Percentiles rank a stretch among this genome's conserved stretches.
These are phyloP conservation scores for Watsonalla binaria DNA, from an alignment of 2,888 invertebrate species.

Conservation along the genomic window DNA sequence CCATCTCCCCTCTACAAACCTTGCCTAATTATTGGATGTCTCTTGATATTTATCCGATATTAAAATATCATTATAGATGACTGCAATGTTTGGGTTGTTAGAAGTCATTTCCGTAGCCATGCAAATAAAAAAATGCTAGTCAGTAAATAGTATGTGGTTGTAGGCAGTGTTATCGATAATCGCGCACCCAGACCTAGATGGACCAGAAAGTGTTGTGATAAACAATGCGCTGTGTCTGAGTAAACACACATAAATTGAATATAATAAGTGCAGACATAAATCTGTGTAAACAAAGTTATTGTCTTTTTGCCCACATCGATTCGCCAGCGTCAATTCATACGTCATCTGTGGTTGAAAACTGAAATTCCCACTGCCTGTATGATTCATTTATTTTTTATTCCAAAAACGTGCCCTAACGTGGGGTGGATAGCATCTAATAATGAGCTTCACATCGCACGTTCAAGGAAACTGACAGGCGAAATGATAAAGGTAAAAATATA, in stretches of 20 bases:
- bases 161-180: too few relatives aligned
- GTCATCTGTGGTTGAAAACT: neutral
- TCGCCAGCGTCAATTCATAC: neutral
- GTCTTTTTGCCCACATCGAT: neutral
- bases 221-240: neutral
- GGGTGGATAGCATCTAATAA: constrained; percentile 20
- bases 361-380: neutral
- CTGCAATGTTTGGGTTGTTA: too few relatives aligned
- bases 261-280: neutral
- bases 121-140: too few relatives aligned
- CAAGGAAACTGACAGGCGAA: constrained; percentile 20
- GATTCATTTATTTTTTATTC: constrained; percentile 16
- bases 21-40: too few relatives aligned
- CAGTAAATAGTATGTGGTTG: too few relatives aligned
- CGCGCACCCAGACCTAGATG: neutral
- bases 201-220: neutral
- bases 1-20: too few relatives aligned
- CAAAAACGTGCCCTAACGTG: constrained; percentile 20
- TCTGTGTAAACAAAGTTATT: neutral
- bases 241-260: neutral
- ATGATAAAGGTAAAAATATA: constrained; percentile 20
- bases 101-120: too few relatives aligned
- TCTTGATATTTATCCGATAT: too few relatives aligned
- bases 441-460: constrained; percentile 22
- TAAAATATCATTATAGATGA: too few relatives aligned